Conservation (phyloP, 1,140 invertebrate genomes). For the Glomeris maerens region DNA sequence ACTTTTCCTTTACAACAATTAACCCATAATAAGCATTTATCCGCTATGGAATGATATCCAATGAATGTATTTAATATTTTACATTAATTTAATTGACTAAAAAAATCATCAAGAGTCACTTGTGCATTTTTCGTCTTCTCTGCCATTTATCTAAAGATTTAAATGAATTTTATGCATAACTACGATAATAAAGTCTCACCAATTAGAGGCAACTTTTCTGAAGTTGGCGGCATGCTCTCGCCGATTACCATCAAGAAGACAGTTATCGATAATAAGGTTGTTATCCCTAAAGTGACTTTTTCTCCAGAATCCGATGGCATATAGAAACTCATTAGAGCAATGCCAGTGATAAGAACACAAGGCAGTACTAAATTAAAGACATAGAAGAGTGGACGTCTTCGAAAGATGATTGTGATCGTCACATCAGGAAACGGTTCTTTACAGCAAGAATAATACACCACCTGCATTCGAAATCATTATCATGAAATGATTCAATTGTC, state of each 20-base stretch:
- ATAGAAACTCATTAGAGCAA: conserved; percentile 42
- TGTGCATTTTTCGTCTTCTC: no score
- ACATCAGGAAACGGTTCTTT: conserved; percentile 42
- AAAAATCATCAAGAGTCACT: no score
- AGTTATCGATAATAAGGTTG: conserved; percentile 46
- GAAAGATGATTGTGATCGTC: conserved; percentile 35
- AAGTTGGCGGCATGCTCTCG: conserved; percentile 46
- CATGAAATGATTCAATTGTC: no score
- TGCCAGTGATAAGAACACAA: conserved; percentile 40
- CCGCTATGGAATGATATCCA: no score
- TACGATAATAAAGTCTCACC: no score
- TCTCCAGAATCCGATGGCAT: conserved; percentile 42
- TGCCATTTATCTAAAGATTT: no score
- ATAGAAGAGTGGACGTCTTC: conserved; percentile 43
- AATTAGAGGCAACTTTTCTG: conserved; percentile 42
- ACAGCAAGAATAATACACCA: conserved; percentile 39
- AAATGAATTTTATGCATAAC: no score
- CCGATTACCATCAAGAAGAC: conserved; percentile 49
- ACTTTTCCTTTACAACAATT: no score
- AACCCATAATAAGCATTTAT: no score
- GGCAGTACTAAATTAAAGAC: conserved; percentile 44
- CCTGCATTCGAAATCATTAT: no score
- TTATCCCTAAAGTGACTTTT: conserved; percentile 39
- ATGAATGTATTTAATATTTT: no score
- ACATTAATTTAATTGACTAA: no score